phyloP scores from a whole-genome alignment of 37 sponge, comb jelly and placozoan genomes.

The Bolinopsis microptera region DNA sequence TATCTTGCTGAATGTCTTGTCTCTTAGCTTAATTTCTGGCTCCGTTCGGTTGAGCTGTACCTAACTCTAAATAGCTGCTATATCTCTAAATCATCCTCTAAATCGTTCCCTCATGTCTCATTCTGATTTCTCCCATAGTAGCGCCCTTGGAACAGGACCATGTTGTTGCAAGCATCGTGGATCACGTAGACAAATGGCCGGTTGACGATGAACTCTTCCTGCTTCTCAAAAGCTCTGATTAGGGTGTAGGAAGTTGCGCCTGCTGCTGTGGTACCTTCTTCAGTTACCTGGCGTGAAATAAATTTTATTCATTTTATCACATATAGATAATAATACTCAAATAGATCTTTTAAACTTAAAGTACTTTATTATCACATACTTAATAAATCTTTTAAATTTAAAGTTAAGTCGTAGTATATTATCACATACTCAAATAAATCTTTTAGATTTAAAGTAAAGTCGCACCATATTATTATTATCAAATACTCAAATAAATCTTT shows the following conservation, averaged over 20 bases:
- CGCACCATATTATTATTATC: too few relatives aligned
- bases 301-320: too few relatives aligned
- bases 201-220: slow-evolving; percentile 25
- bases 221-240: not conserved
- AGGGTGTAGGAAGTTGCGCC: slow-evolving; percentile 4
- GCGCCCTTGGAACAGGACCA: slow-evolving; percentile 49
- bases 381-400: too few relatives aligned
- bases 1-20: not conserved
- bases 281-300: slow-evolving; percentile 21
- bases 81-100: not conserved
- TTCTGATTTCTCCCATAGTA: slow-evolving; percentile 1
- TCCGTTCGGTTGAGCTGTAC: not conserved
- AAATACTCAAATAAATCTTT: too few relatives aligned
- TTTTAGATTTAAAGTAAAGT: too few relatives aligned
- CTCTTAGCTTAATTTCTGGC: too few relatives aligned
- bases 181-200: slow-evolving; percentile 48
- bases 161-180: slow-evolving; percentile 59
- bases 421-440: too few relatives aligned
- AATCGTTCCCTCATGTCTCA: not conserved
- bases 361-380: too few relatives aligned
- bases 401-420: too few relatives aligned
- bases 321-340: not conserved
- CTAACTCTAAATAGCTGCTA: not conserved
- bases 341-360: too few relatives aligned
- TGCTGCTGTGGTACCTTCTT: slow-evolving; percentile 42